Conservation (phyloP, 2,888 invertebrate genomes). For the Clunio marinus region DNA sequence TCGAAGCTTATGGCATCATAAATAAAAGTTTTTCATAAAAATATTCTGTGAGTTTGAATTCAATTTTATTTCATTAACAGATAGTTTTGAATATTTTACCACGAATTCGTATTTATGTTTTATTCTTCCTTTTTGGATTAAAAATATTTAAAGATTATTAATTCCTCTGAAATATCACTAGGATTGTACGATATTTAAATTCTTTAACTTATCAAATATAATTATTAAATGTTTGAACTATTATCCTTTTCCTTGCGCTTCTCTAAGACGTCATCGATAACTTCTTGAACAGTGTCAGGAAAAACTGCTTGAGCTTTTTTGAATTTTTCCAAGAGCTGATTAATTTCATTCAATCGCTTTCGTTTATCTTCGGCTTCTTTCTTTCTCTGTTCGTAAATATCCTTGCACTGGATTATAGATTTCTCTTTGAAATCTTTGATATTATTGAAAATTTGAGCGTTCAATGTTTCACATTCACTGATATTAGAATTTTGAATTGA, state of each 20-base stretch:
- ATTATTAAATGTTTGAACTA: neutral
- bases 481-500: too few species aligned
- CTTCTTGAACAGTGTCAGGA: neutral
- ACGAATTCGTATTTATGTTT: too few species aligned
- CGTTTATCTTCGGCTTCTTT: slow-evolving; percentile 3
- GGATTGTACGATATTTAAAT: too few species aligned
- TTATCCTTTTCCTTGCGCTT: neutral
- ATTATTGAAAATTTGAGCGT: neutral
- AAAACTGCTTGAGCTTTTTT: neutral
- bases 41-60: too few species aligned
- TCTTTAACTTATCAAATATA: too few species aligned
- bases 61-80: too few species aligned
- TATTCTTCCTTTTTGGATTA: too few species aligned
- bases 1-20: too few species aligned
- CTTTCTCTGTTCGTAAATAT: slow-evolving; percentile 1
- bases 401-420: neutral
- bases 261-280: neutral
- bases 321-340: neutral
- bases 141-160: too few species aligned
- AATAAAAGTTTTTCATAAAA: too few species aligned
- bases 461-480: neutral
- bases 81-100: too few species aligned
- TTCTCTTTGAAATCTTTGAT: neutral
- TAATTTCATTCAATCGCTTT: neutral
- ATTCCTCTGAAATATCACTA: too few species aligned